Percentiles rank a stretch among this genome's conserved stretches.
These are phyloP conservation scores for Lasaia peninsularis DNA, from an alignment of 1,140 invertebrate species.

Conservation along the genomic window DNA sequence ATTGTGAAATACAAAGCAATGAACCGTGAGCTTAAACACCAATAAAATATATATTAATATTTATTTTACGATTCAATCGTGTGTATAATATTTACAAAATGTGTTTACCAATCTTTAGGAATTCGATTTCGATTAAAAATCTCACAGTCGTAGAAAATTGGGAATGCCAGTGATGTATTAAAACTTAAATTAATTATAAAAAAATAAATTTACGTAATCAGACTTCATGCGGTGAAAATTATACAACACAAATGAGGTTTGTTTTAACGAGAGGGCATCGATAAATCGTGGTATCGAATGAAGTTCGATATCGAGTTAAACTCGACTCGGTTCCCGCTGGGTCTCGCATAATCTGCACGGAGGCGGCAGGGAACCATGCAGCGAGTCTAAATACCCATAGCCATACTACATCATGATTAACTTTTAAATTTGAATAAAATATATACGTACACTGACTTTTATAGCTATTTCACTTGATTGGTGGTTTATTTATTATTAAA, in stretches of 20 bases:
- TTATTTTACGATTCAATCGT: background rate
- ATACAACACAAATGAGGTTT: conserved; percentile 13
- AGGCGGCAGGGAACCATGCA: conserved; percentile 35
- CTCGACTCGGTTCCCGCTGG: conserved; percentile 46
- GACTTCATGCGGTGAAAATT: conserved; percentile 11
- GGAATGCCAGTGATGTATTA: conserved; percentile 3
- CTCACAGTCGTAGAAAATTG: conserved; percentile 2
- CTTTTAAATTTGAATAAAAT: conserved; percentile 8
- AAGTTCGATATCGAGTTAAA: conserved; percentile 56
- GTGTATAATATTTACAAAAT: background rate
- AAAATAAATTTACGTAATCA: conserved; percentile 13
- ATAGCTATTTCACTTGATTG: background rate
- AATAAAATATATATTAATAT: background rate
- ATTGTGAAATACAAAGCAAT: background rate
- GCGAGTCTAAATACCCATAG: conserved; percentile 24
- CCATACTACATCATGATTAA: conserved; percentile 5
- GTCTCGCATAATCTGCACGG: conserved; percentile 56
- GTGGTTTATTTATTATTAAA: background rate
- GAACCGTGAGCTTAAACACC: no score
- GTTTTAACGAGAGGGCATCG: conserved; percentile 24
- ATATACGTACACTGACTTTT: conserved; percentile 2
- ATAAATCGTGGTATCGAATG: conserved; percentile 47
- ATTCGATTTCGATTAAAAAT: background rate
- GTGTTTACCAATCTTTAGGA: background rate
- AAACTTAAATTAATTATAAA: conserved; percentile 8